Percentiles rank a stretch among this genome's conserved stretches.
Conservation (phyloP, 2,888 invertebrate species). For the Lasioglossum lativentre region DNA sequence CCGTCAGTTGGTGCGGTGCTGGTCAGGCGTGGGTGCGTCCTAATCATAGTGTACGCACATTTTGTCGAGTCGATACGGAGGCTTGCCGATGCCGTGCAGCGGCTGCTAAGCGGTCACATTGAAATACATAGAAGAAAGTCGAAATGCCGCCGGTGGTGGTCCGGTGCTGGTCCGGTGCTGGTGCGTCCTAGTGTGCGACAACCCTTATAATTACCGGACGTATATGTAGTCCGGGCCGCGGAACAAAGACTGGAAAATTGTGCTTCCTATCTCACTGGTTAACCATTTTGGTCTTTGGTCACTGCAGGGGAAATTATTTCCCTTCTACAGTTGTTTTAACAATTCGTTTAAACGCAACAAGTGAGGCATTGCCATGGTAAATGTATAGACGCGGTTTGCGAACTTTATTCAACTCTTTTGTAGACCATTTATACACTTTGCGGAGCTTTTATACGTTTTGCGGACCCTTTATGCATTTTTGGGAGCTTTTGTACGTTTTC, state of each 20-base stretch:
- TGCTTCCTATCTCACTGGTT: background rate
- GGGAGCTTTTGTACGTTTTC: too few relatives aligned
- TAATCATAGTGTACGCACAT: too few relatives aligned
- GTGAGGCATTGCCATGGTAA: background rate
- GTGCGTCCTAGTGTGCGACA: too few relatives aligned
- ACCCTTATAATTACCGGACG: conserved; percentile 42
- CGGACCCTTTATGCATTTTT: too few relatives aligned
- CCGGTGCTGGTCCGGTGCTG: too few relatives aligned
- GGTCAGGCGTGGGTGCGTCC: too few relatives aligned
- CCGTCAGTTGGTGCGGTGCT: too few relatives aligned
- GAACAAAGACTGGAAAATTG: conserved; percentile 21
- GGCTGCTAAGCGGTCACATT: too few relatives aligned
- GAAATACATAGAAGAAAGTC: too few relatives aligned
- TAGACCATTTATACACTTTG: background rate
- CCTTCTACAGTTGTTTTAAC: background rate
- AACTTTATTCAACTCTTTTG: background rate
- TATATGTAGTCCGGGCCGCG: background rate
- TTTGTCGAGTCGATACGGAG: too few relatives aligned
- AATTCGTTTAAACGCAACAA: conserved; percentile 5
- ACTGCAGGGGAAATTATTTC: conserved; percentile 16
- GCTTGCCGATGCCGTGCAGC: too few relatives aligned
- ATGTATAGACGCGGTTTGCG: background rate
- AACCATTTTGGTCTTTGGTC: background rate
- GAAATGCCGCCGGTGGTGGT: too few relatives aligned
- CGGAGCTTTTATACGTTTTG: background rate